A percentile compares a stretch with the other conserved stretches of the same genome.
Evolutionary conservation across 2,113 vertebrate species (phyloP).

Genomic region (Dasyurus viverrinus): DNA sequence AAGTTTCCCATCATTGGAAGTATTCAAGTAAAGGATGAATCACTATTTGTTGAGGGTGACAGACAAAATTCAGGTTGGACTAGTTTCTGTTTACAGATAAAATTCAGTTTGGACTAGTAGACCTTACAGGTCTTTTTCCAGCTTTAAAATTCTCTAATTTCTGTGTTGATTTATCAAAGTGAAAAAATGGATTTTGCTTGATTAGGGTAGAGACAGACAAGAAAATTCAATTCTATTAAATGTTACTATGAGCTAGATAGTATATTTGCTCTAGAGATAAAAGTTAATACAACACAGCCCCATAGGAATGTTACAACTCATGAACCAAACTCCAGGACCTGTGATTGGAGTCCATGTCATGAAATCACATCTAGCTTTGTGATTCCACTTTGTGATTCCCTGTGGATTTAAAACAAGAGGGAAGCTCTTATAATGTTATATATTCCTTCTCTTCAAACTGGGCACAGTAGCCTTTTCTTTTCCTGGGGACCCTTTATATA

Average conservation of each 20-base stretch:
- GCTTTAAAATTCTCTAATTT: not conserved
- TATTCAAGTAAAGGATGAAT: not conserved
- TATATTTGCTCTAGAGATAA: not conserved
- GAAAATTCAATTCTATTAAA: not conserved
- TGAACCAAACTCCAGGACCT: not conserved
- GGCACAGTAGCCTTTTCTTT: not conserved
- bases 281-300: not conserved
- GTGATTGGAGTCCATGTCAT: not conserved
- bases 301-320: not conserved
- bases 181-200: not conserved
- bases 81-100: not conserved
- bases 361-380: not conserved
- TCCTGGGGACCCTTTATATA: not conserved
- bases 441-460: not conserved
- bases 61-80: not conserved
- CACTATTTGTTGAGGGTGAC: not conserved
- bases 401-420: not conserved
- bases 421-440: not conserved
- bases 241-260: not conserved
- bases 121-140: not conserved
- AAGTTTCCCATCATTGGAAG: not conserved
- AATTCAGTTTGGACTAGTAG: too few species aligned
- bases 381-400: not conserved
- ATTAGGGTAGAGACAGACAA: not conserved
- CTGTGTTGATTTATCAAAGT: not conserved